Conservation (phyloP, 2,888 invertebrate genomes). For the Noctua fimbriata region DNA sequence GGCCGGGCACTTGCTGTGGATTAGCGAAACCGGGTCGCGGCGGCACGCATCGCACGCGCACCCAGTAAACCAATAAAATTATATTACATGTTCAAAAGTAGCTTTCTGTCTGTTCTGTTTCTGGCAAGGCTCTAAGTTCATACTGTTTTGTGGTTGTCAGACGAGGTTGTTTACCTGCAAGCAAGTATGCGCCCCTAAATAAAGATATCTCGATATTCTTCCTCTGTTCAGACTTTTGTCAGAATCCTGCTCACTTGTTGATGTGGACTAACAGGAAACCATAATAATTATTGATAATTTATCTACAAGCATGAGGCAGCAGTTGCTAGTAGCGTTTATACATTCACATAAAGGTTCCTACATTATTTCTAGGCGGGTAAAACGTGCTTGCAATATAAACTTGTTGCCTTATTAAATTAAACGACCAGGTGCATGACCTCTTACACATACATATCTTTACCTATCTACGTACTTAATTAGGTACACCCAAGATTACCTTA, state of each 20-base stretch:
- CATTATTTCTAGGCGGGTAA: slow-evolving; percentile 8
- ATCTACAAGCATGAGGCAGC: not conserved
- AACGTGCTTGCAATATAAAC: not conserved
- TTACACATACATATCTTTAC: not conserved
- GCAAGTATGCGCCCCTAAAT: not conserved
- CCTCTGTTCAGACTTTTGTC: not conserved
- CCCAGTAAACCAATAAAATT: slow-evolving; percentile 56
- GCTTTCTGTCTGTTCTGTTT: not conserved
- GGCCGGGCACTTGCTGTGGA: slow-evolving; percentile 72
- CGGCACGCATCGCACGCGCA: slow-evolving; percentile 39
- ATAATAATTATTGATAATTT: not conserved
- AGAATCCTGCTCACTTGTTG: not conserved
- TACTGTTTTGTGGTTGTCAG: not conserved
- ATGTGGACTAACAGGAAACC: not conserved
- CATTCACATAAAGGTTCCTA: not conserved
- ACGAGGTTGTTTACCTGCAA: not conserved
- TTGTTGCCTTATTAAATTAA: not conserved
- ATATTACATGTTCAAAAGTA: slow-evolving; percentile 16
- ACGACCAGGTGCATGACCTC: not conserved
- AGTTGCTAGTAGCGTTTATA: not conserved
- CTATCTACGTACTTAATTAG: not conserved
- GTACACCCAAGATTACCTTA: not conserved
- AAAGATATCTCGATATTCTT: not conserved
- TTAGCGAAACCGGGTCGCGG: slow-evolving; percentile 82
- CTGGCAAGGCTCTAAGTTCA: not conserved